Evolutionary conservation across 2,113 vertebrate species (phyloP), one percentile per base, ranked within the genome.

Genomic region (Oreocharis arfaki): DNA sequence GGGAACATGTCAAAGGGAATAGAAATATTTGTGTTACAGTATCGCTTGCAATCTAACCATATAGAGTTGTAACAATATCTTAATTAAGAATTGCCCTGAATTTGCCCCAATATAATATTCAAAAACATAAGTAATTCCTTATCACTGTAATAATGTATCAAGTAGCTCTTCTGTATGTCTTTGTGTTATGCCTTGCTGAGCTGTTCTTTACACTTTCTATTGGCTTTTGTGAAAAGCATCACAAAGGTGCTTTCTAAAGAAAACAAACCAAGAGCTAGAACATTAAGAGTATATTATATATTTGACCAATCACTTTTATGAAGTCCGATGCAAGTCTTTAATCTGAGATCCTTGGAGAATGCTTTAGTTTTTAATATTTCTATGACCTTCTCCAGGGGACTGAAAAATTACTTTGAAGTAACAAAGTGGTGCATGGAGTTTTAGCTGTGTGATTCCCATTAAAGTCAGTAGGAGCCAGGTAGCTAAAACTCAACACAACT

Each of bases 341-440:
- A 98, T 98, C 98, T 98, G 96, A 95, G 91, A 97, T 98, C 97
- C 97, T 98, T 97, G 84, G 96, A 97, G 97, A 98, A 98, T 95
- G 96, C 96, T 98, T 98, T 97, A 89, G 96, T 97, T 98, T 97
- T 98, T 98, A 98, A 98, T 98, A 98, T 98, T 98, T 98, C 97
- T 98, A 96, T 98, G 97, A 98, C 97, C 97, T 98, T 98, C 97
- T 97, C 96, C 97, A 94, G 96, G 97, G 94, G 96, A 98, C 97
- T 95, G 96, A 98, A 97, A 97, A 98, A 98, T 98, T 98, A 97
- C 97, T 98, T 97, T 98, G 97, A 98, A 98, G 97, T 98, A 97
- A 97, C 97, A 97, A 97, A 98, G 97, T 97, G 92, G 95, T 96
- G 60, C 97, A 93, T 97, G 98, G 97, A 98, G 97, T 97, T 98